Conservation (phyloP, 2,797 vertebrate genomes). For the Halcyon chelicuti region DNA sequence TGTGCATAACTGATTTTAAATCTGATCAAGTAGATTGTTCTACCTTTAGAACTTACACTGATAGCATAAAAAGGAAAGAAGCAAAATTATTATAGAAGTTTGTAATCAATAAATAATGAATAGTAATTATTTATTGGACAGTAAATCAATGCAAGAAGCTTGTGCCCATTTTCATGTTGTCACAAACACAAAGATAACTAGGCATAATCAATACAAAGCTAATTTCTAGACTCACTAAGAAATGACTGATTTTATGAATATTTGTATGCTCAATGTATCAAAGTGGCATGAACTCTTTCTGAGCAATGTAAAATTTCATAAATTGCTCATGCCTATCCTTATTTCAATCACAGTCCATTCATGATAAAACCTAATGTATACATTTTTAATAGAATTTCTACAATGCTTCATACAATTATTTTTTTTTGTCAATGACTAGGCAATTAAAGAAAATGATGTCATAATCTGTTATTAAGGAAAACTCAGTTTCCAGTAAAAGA, state of each 20-base stretch:
- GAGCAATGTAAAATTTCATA: neutral
- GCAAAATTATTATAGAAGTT: conserved; percentile 59
- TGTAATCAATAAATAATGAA: conserved; percentile 75
- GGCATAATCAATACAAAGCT: conserved; percentile 69
- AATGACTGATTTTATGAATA: conserved; percentile 73
- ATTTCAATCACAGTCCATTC: neutral
- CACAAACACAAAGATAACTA: conserved; percentile 75
- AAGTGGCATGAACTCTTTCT: conserved; percentile 13
- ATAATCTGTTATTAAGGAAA: neutral
- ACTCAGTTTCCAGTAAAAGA: neutral
- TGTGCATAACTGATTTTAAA: neutral
- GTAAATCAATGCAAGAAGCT: conserved; percentile 71
- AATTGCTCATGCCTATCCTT: neutral
- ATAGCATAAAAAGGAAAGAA: conserved; percentile 42
- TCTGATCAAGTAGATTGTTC: conserved; percentile 37
- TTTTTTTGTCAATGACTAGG: neutral
- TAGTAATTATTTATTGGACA: conserved; percentile 75
- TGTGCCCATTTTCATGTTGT: conserved; percentile 72
- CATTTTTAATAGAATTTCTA: neutral
- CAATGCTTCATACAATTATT: neutral
- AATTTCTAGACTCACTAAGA: conserved; percentile 46
- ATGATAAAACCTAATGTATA: neutral
- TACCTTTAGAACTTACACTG: conserved; percentile 24
- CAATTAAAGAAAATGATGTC: neutral
- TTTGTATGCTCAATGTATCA: conserved; percentile 55